A percentile compares a stretch with the other conserved stretches of the same genome.
Evolutionary conservation across 2,797 vertebrate species (phyloP).

Genomic region (Lycodopsis pacificus): DNA sequence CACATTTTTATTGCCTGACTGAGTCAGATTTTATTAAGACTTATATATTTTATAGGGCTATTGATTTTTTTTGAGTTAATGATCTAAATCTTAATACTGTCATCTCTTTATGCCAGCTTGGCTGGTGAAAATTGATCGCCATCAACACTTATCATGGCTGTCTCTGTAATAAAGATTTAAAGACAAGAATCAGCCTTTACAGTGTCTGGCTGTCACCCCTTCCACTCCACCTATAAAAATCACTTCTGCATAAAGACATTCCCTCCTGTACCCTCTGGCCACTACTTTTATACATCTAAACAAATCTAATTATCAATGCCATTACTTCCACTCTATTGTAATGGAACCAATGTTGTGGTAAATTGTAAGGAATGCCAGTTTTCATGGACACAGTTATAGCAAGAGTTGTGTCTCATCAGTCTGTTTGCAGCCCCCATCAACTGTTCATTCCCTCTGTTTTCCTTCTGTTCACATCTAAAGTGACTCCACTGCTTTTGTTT

Average conservation of each 20-base stretch:
- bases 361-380: slow-evolving; percentile 66
- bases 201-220: slow-evolving; percentile 3
- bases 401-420: slow-evolving; percentile 61
- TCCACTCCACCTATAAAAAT: slow-evolving; percentile 35
- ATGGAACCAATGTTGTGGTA: slow-evolving; percentile 78
- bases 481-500: slow-evolving; percentile 60
- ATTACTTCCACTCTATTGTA: slow-evolving; percentile 71
- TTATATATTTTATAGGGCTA: slow-evolving; percentile 31
- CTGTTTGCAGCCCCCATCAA: slow-evolving; percentile 46
- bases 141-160: not conserved
- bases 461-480: slow-evolving; percentile 50
- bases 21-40: slow-evolving; percentile 52
- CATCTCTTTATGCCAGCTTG: slow-evolving; percentile 35
- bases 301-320: slow-evolving; percentile 75
- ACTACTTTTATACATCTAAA: slow-evolving; percentile 66
- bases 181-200: not conserved
- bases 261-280: slow-evolving; percentile 44
- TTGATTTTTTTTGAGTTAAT: slow-evolving; percentile 41
- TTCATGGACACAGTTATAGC: slow-evolving; percentile 63
- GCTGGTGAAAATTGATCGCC: slow-evolving; percentile 28
- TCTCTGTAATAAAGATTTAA: slow-evolving; percentile 13
- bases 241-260: slow-evolving; percentile 36
- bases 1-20: slow-evolving; percentile 31
- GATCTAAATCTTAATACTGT: slow-evolving; percentile 31
- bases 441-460: slow-evolving; percentile 44